Evolutionary conservation across 2,888 invertebrate species (phyloP), one percentile per base, ranked within the genome.

Genomic region (Xestia ashworthii): DNA sequence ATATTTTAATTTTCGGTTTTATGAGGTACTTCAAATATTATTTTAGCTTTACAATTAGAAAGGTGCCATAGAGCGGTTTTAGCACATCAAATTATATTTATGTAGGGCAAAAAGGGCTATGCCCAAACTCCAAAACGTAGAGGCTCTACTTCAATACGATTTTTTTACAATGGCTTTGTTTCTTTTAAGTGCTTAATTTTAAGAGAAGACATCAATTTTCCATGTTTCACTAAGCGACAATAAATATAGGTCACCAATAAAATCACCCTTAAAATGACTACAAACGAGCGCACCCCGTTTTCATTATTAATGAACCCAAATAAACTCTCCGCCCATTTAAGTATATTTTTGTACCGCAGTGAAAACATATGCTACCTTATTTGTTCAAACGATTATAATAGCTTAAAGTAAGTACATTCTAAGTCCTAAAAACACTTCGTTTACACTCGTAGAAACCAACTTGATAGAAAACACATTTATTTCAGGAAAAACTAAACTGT

Each of bases 191-290:
- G 19, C 19, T 62, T 19, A 5, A 38, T 62, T 32, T 38, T 19
- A 62, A 38, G 62, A 44, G 22, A n/a, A 22, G 6, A 65, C 44
- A 9, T 14, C 16, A n/a, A 44, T n/a, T 65, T 65, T 25, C 8
- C 25, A 44, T 44, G 65, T 25, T 44, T n/a, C 44, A 44, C n/a
- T 44, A 22, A 16, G 46, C n/a, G n/a, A 44, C 44, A 44, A 44
- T 44, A 16, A 44, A 65, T 44, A 16, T 65, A 65, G 44, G 65
- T 65, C 65, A 65, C n/a, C 8, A 44, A 44, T 65, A 25, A 65
- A 44, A 65, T 44, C 44, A n/a, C 44, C n/a, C 44, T 16, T 44
- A 44, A 44, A 44, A 14, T 22, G 19, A 62, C 44, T n/a, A 65
- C 44, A 14, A 64, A 12, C 38, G 5, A 50, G 22, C 12, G 41